A percentile compares a stretch with the other conserved stretches of the same genome.
These are phyloP conservation scores for Xanthorhoe spadicearia DNA, from an alignment of 2,888 invertebrate genomes.

Conservation along the genomic window DNA sequence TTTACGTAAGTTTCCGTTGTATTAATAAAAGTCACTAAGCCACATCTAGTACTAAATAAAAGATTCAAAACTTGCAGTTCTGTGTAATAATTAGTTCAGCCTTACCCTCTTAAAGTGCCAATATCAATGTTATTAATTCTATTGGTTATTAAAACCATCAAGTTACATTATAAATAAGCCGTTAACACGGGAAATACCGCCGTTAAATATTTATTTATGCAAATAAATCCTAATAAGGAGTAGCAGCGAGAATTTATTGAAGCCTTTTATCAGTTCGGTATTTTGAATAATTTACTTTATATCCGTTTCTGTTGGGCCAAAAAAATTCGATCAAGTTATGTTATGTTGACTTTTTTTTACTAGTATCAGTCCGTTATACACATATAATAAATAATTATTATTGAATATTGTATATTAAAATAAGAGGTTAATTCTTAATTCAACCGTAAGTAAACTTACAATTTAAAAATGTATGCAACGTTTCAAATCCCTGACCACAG, in stretches of 20 bases:
- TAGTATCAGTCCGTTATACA: no score
- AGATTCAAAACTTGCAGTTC: background rate
- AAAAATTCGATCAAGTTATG: background rate
- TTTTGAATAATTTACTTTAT: slow-evolving; percentile 21
- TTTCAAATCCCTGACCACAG: no score
- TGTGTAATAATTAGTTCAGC: background rate
- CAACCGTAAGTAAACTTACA: no score
- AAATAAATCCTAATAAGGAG: slow-evolving; percentile 29
- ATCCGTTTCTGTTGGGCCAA: slow-evolving; percentile 6
- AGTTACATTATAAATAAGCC: slow-evolving; percentile 21
- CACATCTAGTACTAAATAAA: background rate
- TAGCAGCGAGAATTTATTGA: slow-evolving; percentile 28
- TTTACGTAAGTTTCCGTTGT: no score
- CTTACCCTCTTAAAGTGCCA: slow-evolving; percentile 13
- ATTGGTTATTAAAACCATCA: slow-evolving; percentile 22
- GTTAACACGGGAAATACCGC: slow-evolving; percentile 24
- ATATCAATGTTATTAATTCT: slow-evolving; percentile 21
- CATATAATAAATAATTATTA: no score
- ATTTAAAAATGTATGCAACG: no score
- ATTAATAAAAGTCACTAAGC: background rate
- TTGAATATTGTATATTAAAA: no score
- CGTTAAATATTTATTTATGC: slow-evolving; percentile 31
- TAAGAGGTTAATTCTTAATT: no score
- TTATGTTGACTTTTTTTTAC: no score
- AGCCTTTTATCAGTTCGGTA: slow-evolving; percentile 26